phyloP scores from a whole-genome alignment of 2,113 vertebrate species.

The Pterocles gutturalis region DNA sequence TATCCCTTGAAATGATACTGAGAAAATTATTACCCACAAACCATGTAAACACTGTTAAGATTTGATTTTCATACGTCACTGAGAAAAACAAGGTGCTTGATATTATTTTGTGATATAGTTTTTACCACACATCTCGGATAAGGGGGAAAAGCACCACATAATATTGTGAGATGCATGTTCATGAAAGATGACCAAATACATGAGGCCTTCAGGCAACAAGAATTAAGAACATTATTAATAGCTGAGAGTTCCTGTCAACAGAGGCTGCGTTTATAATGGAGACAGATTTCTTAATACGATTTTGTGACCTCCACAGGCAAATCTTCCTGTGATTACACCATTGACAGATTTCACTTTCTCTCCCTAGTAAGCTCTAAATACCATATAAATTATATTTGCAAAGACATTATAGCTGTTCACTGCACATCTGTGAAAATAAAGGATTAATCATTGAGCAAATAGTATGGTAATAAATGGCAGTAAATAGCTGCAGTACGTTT shows the following conservation, averaged over 20 bases:
- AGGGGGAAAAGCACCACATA: not conserved
- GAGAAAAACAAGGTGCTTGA: not conserved
- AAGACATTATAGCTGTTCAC: not conserved
- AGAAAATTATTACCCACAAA: not conserved
- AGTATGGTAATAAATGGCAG: not conserved
- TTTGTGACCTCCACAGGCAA: not conserved
- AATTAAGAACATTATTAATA: not conserved
- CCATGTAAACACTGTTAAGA: not conserved
- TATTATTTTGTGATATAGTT: not conserved
- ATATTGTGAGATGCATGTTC: not conserved
- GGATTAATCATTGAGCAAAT: constrained; percentile 1
- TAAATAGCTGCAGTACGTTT: not conserved
- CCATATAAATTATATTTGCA: not conserved
- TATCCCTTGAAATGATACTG: not conserved
- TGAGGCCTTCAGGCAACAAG: not conserved
- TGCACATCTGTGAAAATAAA: not conserved
- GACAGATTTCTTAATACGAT: not conserved
- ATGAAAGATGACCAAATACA: not conserved
- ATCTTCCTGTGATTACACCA: not conserved
- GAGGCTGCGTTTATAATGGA: not conserved
- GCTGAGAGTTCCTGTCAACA: not conserved
- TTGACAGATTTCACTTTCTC: not conserved
- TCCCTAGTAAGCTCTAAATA: not conserved
- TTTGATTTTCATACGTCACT: not conserved
- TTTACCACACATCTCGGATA: not conserved